Conservation (phyloP, 2,888 invertebrate species). For the Scaptomyza cyrtandrae region DNA sequence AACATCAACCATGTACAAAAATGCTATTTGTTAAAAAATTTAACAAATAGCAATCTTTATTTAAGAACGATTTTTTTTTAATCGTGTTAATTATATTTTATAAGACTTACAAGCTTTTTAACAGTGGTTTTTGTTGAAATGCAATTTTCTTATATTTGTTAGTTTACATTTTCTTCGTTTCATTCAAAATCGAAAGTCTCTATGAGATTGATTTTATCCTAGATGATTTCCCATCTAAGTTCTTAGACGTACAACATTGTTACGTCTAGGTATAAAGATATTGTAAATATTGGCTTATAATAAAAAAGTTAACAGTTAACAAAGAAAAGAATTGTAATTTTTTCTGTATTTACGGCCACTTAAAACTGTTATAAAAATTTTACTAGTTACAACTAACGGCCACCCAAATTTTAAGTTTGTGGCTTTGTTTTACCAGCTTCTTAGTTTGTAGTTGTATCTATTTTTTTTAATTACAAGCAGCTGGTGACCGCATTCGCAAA, state of each 20-base stretch:
- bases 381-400: conserved; percentile 9
- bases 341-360: conserved; percentile 28
- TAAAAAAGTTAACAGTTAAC: background rate
- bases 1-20: background rate
- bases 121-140: no score
- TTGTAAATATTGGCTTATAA: background rate
- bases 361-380: background rate
- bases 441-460: conserved; percentile 8
- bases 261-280: background rate
- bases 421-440: conserved; percentile 37
- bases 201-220: no score
- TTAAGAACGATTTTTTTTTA: no score
- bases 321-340: conserved; percentile 28
- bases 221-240: no score
- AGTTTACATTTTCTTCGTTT: no score
- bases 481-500: conserved; percentile 75
- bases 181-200: no score
- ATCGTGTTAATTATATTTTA: no score
- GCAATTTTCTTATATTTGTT: no score
- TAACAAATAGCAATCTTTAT: no score
- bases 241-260: background rate
- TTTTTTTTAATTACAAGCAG: conserved; percentile 57
- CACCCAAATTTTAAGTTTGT: conserved; percentile 16
- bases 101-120: no score
- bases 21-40: background rate